Conservation (phyloP, 2,797 vertebrate species). For the Manis javanica region DNA sequence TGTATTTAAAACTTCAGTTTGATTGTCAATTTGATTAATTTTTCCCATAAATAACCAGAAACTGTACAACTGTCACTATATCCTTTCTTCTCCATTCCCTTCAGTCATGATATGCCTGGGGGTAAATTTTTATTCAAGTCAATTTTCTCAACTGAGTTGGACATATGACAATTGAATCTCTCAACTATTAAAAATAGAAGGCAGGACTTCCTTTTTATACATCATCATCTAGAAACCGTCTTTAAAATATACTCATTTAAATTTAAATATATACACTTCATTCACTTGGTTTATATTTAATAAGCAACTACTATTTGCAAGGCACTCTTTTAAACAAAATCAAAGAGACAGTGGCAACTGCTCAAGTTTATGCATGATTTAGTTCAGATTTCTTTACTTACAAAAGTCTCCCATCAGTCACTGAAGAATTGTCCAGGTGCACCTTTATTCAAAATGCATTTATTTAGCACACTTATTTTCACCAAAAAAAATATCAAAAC, state of each 20-base stretch:
- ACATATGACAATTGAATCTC: background rate
- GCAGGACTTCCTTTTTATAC: background rate
- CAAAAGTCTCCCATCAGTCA: background rate
- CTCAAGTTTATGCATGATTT: conserved; percentile 30
- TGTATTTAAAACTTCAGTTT: background rate
- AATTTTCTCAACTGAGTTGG: background rate
- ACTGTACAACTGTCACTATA: background rate
- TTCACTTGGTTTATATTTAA: conserved; percentile 62
- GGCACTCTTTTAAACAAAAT: conserved; percentile 14
- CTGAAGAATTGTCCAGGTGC: conserved; percentile 36
- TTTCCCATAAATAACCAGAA: background rate
- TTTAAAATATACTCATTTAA: conserved; percentile 47
- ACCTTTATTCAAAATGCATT: conserved; percentile 56
- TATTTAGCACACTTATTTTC: conserved; percentile 60
- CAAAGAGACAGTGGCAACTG: conserved; percentile 1
- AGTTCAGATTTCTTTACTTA: conserved; percentile 15
- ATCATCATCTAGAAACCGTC: background rate
- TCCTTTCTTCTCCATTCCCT: background rate
- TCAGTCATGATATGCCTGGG: background rate
- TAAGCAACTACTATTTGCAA: conserved; percentile 34
- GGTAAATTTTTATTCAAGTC: background rate
- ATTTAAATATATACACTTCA: background rate
- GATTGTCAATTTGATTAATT: background rate
- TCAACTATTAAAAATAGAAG: conserved; percentile 46
- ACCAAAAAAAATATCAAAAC: conserved; percentile 71